Percentiles rank a stretch among this genome's conserved stretches.
Evolutionary conservation across 2,797 vertebrate genomes (phyloP).

Genomic region (Miichthys miiuy): DNA sequence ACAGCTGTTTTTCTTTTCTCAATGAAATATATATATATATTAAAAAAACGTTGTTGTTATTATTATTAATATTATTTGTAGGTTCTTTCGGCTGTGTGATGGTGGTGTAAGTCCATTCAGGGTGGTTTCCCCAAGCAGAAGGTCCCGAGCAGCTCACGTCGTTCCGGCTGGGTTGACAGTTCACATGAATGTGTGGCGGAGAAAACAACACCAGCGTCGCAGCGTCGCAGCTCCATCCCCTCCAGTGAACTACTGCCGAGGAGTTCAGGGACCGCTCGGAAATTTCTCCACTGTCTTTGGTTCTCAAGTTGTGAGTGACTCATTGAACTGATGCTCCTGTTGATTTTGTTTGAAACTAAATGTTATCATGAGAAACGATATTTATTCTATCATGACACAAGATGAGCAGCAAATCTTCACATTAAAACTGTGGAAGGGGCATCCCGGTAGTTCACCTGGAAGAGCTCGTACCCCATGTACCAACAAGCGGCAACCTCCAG

Average conservation of each 20-base stretch:
- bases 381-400: not conserved
- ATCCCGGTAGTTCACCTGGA: too few species aligned
- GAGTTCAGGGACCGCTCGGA: slow-evolving; percentile 64
- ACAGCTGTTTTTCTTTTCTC: slow-evolving; percentile 34
- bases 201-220: slow-evolving; percentile 71
- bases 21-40: not conserved
- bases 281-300: not conserved
- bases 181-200: slow-evolving; percentile 48
- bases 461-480: too few species aligned
- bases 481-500: too few species aligned
- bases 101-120: slow-evolving; percentile 42
- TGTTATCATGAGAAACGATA: not conserved
- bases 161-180: slow-evolving; percentile 39
- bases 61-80: too few species aligned
- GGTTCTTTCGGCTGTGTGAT: not conserved
- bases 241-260: slow-evolving; percentile 65
- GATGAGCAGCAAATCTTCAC: not conserved
- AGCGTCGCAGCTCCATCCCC: slow-evolving; percentile 64
- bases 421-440: too few species aligned
- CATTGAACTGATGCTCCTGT: not conserved
- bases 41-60: not conserved
- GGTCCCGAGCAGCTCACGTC: slow-evolving; percentile 49
- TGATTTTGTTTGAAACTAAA: not conserved
- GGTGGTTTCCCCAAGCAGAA: slow-evolving; percentile 19
- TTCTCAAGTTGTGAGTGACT: not conserved